Percentiles rank a stretch among this genome's conserved stretches.
Conservation (phyloP, 2,888 invertebrate species). For the Acronicta alni region DNA sequence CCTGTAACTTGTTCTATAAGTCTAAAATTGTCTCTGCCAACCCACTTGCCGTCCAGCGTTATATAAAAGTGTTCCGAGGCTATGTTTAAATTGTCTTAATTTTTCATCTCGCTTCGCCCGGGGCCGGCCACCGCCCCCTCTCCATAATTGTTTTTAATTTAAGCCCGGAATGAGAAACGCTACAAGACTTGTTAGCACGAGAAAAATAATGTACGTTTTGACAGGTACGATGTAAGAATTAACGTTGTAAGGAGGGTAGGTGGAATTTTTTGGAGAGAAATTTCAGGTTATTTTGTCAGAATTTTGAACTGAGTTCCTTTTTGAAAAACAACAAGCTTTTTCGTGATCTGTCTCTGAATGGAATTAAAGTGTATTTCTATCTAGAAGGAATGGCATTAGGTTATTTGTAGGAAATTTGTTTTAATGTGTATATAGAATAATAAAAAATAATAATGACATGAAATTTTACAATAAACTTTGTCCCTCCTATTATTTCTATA, state of each 20-base stretch:
- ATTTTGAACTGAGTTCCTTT: not conserved
- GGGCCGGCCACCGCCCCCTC: conserved; percentile 62
- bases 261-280: not conserved
- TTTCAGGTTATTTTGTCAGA: not conserved
- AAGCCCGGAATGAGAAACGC: conserved; percentile 75
- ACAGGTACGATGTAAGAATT: conserved; percentile 52
- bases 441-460: no score
- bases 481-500: no score
- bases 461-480: no score
- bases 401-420: no score
- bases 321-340: not conserved
- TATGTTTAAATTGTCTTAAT: conserved; percentile 87
- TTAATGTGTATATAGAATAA: no score
- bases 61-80: conserved; percentile 65
- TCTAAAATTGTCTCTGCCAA: conserved; percentile 7
- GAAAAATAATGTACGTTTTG: conserved; percentile 72
- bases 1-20: not conserved
- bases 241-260: conserved; percentile 31
- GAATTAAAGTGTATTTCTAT: no score
- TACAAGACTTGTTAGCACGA: conserved; percentile 68
- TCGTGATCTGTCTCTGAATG: no score
- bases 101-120: conserved; percentile 82
- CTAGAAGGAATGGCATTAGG: no score
- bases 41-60: conserved; percentile 37
- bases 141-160: conserved; percentile 88